Evolutionary conservation across 1,140 invertebrate species (phyloP), one percentile per base, ranked within the genome.

Genomic region (Drosophila baimaii): DNA sequence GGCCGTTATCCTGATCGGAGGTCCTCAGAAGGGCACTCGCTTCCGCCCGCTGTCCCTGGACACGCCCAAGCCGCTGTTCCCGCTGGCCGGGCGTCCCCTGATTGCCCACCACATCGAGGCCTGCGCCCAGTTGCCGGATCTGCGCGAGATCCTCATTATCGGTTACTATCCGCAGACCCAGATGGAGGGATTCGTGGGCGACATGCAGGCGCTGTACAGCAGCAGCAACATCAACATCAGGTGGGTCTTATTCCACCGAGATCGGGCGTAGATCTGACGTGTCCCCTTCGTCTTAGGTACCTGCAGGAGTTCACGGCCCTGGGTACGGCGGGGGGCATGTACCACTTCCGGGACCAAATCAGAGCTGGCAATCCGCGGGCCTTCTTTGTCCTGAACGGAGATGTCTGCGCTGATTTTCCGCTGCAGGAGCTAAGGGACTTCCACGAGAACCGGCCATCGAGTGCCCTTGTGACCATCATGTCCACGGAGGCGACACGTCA

Each of bases 71-170:
- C 98, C 98, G 0, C 90, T 99, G 7, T 99, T 99, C 92, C 98
- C 98, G 6, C 96, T 99, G 17, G 99, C 98, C 68, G 99, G 99
- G 2, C 93, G 98, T 25, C 97, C 98, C 3, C 93, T 98, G 75
- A 98, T 99, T 73, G 97, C 99, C 85, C 99, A 99, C 93, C 97
- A 99, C 79, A 99, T 99, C 62, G 98, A 99, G 93, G 97, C 98
- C 70, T 99, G 98, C 92, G 94, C 94, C 5, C 94, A 96, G 81
- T 91, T 97, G 9, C 93, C 95, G 52, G 95, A 95, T 71, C 93
- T 99, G 47, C 96, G 95, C 84, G 98, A 99, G 93, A 96, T 99
- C 54, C 93, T 99, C 23, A 94, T 99, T 35, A 96, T 99, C 81
- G 99, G 99, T 0, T 98, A 97, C 62, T 99, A 99, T 92, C 94